These are phyloP conservation scores for Pempheris klunzingeri DNA, from an alignment of 2,797 vertebrate species.

Conservation along the genomic window DNA sequence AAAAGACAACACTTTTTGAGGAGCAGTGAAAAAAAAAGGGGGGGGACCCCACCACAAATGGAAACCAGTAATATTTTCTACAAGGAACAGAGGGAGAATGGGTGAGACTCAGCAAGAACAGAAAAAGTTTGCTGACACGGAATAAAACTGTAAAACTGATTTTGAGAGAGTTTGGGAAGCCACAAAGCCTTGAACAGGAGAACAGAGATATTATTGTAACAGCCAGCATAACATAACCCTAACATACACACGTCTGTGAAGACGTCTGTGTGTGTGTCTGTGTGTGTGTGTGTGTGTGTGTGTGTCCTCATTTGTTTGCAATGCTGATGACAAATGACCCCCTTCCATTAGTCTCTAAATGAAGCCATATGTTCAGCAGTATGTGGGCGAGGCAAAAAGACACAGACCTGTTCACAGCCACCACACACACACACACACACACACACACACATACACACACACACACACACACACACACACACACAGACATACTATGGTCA, in stretches of 20 bases:
- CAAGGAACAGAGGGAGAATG: conserved; percentile 41
- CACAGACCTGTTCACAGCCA: conserved; percentile 20
- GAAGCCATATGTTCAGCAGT: conserved; percentile 67
- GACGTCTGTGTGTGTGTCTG: background rate
- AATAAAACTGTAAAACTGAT: conserved; percentile 3
- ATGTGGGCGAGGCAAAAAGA: conserved; percentile 41
- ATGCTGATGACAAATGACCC: conserved; percentile 61
- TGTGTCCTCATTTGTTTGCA: conserved; percentile 43
- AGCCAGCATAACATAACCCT: background rate
- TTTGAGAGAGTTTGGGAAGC: background rate
- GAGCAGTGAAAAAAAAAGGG: background rate
- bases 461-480: conserved; percentile 14
- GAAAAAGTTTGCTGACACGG: background rate
- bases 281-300: conserved; percentile 8
- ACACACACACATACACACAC: conserved; percentile 3
- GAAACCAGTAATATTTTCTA: conserved; percentile 43
- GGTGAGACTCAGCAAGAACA: conserved; percentile 38
- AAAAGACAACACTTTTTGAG: background rate
- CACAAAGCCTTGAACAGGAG: background rate
- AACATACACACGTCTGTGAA: background rate
- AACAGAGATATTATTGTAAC: background rate
- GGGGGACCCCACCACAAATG: conserved; percentile 19
- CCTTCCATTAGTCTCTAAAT: conserved; percentile 63
- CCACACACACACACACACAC: background rate
- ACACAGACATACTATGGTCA: background rate